Conservation (phyloP, 2,888 invertebrate genomes). For the Nebria brevicollis region DNA sequence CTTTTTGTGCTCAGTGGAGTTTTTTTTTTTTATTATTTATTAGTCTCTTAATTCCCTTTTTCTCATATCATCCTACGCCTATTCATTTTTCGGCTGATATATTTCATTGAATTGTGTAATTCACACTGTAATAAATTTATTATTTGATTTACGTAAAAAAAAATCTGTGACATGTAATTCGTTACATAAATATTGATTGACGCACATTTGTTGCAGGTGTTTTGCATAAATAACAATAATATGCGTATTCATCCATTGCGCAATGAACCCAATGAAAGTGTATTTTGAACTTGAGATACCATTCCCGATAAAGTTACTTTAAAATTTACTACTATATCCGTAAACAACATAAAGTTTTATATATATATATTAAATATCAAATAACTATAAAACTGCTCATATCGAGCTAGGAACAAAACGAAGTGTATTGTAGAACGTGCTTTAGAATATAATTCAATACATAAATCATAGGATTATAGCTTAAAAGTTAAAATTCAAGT, state of each 20-base stretch:
- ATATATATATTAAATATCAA: neutral
- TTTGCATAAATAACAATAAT: neutral
- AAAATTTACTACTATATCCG: neutral
- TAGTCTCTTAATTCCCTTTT: neutral
- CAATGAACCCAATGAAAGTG: neutral
- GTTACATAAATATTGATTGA: too few relatives aligned
- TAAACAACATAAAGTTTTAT: neutral
- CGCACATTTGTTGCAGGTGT: too few relatives aligned
- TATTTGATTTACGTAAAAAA: too few relatives aligned
- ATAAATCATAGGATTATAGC: neutral
- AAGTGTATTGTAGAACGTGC: neutral
- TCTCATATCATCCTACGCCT: neutral
- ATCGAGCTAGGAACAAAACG: neutral
- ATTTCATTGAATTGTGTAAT: neutral
- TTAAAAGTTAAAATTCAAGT: neutral
- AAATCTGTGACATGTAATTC: too few relatives aligned
- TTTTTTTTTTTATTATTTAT: neutral
- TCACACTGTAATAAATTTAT: too few relatives aligned
- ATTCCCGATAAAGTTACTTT: neutral
- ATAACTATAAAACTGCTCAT: neutral
- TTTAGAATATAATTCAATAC: neutral
- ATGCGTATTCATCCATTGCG: neutral
- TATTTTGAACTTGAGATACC: neutral
- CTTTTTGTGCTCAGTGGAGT: neutral
- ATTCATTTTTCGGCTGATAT: neutral